Conservation (phyloP, 2,113 vertebrate genomes). For the Acanthisitta chloris region DNA sequence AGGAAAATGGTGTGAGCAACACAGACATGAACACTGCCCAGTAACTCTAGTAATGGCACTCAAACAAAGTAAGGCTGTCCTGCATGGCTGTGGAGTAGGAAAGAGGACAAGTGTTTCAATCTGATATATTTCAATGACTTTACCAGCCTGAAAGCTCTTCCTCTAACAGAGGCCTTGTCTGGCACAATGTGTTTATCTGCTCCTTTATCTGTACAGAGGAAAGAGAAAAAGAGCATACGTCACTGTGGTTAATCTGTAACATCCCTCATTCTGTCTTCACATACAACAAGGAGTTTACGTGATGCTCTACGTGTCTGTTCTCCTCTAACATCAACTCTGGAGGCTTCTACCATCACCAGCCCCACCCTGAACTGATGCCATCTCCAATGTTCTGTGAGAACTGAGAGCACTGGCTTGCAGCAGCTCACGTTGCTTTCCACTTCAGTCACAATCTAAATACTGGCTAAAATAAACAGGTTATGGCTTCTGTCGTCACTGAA, state of each 20-base stretch:
- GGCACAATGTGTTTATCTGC: slow-evolving; percentile 30
- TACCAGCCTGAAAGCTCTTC: slow-evolving; percentile 37
- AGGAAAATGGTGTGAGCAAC: neutral
- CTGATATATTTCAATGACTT: slow-evolving; percentile 31
- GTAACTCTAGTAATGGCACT: neutral
- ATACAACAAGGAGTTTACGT: neutral
- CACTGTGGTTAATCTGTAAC: neutral
- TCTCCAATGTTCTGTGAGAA: neutral
- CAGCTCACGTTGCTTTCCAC: neutral
- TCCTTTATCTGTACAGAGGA: slow-evolving; percentile 39
- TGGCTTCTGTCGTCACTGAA: neutral
- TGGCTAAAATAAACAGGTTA: slow-evolving; percentile 53
- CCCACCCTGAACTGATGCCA: neutral
- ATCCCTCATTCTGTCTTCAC: neutral
- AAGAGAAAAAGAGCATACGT: neutral
- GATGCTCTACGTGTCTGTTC: neutral
- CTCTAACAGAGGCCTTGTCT: neutral
- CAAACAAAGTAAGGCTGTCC: neutral
- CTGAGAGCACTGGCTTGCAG: neutral
- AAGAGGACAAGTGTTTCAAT: slow-evolving; percentile 15
- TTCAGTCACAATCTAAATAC: neutral
- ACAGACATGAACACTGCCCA: neutral
- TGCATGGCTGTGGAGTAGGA: neutral
- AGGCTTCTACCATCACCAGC: neutral
- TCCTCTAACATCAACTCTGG: neutral